Conservation (phyloP, 2,797 vertebrate species). For the Falco novaeseelandiae region DNA sequence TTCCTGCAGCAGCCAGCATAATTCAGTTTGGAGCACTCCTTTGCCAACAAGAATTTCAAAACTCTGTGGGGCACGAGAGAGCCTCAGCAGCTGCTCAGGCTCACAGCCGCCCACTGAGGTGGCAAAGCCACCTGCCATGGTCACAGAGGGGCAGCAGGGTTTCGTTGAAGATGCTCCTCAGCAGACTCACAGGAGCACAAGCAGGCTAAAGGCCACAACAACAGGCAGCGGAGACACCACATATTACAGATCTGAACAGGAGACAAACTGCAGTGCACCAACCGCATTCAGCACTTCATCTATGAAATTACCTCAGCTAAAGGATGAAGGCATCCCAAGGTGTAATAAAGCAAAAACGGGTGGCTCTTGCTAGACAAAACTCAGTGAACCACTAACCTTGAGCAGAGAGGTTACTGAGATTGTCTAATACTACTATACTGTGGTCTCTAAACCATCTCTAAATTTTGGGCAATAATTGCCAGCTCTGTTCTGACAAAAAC, state of each 20-base stretch:
- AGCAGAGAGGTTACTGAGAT: conserved; percentile 20
- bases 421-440: neutral
- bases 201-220: conserved; percentile 19
- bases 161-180: neutral
- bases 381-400: conserved; percentile 24
- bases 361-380: conserved; percentile 44
- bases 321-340: neutral
- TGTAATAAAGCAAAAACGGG: conserved; percentile 30
- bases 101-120: neutral
- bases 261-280: conserved; percentile 10
- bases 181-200: neutral
- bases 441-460: conserved; percentile 13
- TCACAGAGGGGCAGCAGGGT: neutral
- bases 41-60: conserved; percentile 18
- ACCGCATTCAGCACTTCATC: conserved; percentile 1
- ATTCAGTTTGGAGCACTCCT: neutral
- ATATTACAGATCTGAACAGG: neutral
- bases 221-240: neutral
- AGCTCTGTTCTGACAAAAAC: neutral
- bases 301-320: conserved; percentile 19
- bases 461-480: conserved; percentile 8
- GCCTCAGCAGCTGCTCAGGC: neutral
- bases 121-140: neutral
- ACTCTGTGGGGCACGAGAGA: neutral
- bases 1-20: conserved; percentile 42